Evolutionary conservation across 2,888 invertebrate genomes (phyloP), one percentile per base, ranked within the genome.

Genomic region (Catonia carolina): DNA sequence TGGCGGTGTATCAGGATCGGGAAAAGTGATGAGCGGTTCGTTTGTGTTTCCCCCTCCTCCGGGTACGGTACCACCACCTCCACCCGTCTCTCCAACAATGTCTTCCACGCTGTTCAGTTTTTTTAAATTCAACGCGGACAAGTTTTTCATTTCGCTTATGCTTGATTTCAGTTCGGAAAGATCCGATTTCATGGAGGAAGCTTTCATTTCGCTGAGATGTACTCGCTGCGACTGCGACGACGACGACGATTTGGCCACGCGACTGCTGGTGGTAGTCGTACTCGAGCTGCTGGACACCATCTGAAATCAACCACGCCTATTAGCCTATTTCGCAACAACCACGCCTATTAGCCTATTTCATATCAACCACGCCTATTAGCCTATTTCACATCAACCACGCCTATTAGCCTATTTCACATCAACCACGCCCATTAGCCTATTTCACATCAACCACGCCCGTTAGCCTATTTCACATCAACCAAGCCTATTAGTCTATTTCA

Each of bases 101-200:
- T 63, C 64, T 36, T 62, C 63, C 18, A 61, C 57, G 17, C 59
- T 61, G 14, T 60, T 45, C 20, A 62, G 31, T 7, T 58, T 53
- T n/a, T 63, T 61, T 49, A 58, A 58, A 10, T 53, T 42, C 35
- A 58, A 41, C 7, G 60, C 42, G 15, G 75, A 75, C 33, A 86
- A 76, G 68, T 84, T 89, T 75, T 88, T 89, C 83, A 91, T 89
- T 76, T 90, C 89, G 61, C 87, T 85, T 73, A 91, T 86, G 69
- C 88, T 87, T 71, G 85, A 86, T 73, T 90, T 85, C 62, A 91
- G 78, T 70, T 87, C 86, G 60, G 81, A 79, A 49, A 87, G 77
- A 72, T 89, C 87, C 62, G 62, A 60, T 45, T 63, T 88, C 75
- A 89, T 83, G 59, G 86, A 86, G 70, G 84, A 85, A 63, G 89